Base-by-base conservation (phyloP, 1,140 invertebrate species). In the Proctacanthus coquilletti region DNA sequence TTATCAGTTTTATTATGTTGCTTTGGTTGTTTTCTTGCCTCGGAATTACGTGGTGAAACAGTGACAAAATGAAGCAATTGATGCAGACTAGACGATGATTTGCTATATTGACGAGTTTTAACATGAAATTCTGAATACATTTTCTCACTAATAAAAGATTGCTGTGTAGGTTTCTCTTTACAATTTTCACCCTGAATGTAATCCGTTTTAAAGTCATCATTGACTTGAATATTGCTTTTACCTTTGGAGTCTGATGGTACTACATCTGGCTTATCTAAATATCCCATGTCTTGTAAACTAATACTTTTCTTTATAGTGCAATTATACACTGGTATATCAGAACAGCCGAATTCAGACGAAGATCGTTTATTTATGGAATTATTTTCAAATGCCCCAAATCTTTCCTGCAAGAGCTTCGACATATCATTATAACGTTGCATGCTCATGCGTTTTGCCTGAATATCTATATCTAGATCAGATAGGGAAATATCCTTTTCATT, bases 91-190 rank as follows among this genome's bases (percentile, higher is more conserved):
- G 68, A 70, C 3, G 69, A 71, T 4, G 70, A 72, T 54, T 72
- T 72, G 45, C 69, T 71, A 1, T 71, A 60, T 43, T 66, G 61
- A 37, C 70, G 68, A 3, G 70, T 71, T 48, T 72, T 72, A 0
- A 71, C 70, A 41, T 72, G 69, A 41, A 72, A 72, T 52, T 72
- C 70, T 13, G 68, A 69, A 51, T 69, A 72, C 11, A 72, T 47
- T 45, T 71, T 71, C 42, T 71, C 68, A 21, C 69, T 72, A 17
- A 72, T 72, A 34, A 66, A 72, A 0, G 69, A 71, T 46, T 70
- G 64, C 27, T 70, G 70, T 5, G 45, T 45, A n/a, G 19, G 14
- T 9, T 5, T n/a, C n/a, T n/a, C n/a, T n/a, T n/a, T n/a, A n/a
- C n/a, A n/a, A n/a, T n/a, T n/a, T n/a, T n/a, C n/a, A n/a, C n/a